A percentile compares a stretch with the other conserved stretches of the same genome.
Conservation (phyloP, 2,797 vertebrate species). For the Diceros bicornis region DNA sequence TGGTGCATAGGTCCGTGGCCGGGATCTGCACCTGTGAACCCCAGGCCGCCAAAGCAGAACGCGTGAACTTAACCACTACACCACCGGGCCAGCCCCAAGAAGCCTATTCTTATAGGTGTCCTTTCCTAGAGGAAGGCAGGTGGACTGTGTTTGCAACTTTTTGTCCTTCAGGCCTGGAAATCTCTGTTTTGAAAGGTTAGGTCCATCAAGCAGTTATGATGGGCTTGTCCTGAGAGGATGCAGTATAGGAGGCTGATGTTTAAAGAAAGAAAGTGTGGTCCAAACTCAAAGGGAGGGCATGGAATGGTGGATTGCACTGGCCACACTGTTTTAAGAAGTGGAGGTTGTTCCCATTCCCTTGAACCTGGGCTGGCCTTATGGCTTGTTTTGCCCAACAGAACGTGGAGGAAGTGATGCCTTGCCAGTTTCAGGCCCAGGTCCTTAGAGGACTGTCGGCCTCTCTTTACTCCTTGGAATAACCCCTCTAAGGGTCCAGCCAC, state of each 20-base stretch:
- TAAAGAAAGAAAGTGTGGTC: neutral
- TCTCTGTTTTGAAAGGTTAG: neutral
- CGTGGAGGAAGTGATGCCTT: neutral
- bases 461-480: neutral
- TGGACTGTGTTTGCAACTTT: neutral
- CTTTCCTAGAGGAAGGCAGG: neutral
- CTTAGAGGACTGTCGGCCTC: neutral
- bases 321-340: neutral
- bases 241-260: neutral
- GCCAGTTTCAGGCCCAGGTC: neutral
- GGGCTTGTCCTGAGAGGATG: neutral
- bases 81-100: neutral
- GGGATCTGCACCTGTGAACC: no score
- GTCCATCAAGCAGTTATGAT: neutral
- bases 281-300: neutral
- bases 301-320: neutral
- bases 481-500: neutral
- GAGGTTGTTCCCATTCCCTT: neutral
- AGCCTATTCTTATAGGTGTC: neutral
- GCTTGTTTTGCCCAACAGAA: neutral
- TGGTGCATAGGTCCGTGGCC: no score
- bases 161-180: neutral
- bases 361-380: neutral
- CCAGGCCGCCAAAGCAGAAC: no score
- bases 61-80: no score